Percentiles rank a stretch among this genome's conserved stretches.
Conservation (phyloP, 2,888 invertebrate species). For the Stenodema calcarata region DNA sequence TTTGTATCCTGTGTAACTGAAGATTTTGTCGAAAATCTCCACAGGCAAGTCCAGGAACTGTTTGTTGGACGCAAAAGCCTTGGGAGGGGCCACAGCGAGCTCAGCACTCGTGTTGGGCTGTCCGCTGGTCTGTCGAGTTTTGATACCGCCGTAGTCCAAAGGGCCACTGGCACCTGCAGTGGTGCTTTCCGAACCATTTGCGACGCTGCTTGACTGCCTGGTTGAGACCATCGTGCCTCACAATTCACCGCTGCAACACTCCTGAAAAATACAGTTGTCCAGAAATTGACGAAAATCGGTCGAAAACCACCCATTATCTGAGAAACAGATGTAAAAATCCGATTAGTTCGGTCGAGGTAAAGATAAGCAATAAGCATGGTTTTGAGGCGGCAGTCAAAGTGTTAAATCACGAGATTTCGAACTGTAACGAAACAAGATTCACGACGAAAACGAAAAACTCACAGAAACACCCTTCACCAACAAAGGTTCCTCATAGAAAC, state of each 20-base stretch:
- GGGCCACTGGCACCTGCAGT: background rate
- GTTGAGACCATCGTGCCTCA: constrained; percentile 63
- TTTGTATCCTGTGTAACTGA: constrained; percentile 77
- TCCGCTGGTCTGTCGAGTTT: constrained; percentile 50
- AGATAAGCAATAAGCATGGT: too few species aligned
- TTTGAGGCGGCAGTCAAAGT: too few species aligned
- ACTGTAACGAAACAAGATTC: too few species aligned
- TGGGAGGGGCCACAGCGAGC: constrained; percentile 9
- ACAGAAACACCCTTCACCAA: too few species aligned
- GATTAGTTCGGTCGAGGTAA: too few species aligned
- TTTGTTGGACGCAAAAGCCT: constrained; percentile 4
- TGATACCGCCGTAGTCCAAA: constrained; percentile 45
- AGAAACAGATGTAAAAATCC: too few species aligned
- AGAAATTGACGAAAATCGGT: too few species aligned
- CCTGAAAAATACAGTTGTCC: background rate
- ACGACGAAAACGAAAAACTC: too few species aligned
- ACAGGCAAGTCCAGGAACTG: constrained; percentile 76
- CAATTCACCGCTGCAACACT: background rate
- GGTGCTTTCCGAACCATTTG: constrained; percentile 54
- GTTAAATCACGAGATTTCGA: too few species aligned
- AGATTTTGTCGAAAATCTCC: constrained; percentile 81
- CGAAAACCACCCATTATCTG: too few species aligned
- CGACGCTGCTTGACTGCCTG: constrained; percentile 70
- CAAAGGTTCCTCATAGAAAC: too few species aligned
- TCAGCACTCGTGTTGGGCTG: constrained; percentile 2